Base-by-base conservation (phyloP, 2,888 invertebrate genomes). In the Phoronis australis region DNA sequence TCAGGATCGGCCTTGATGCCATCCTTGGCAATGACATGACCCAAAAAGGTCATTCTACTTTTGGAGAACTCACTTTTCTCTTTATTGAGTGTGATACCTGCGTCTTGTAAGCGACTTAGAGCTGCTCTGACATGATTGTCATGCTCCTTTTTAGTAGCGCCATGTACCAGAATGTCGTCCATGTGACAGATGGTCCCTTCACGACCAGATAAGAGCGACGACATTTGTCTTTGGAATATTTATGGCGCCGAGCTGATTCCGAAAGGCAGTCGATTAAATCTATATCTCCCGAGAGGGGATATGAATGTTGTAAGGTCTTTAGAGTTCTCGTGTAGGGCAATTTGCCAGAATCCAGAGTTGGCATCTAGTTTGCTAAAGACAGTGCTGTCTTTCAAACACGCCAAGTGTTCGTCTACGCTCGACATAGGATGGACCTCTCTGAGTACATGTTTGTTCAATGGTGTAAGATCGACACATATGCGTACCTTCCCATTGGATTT, bases 311-410 rank as follows among this genome's bases (percentile, higher is more conserved):
- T 52, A 5, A 55, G 45, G 6, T 41, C 44, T 1, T 43, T 38
- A 22, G 35, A 25, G 40, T 53, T 49, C 6, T 35, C 21, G 20
- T 27, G 3, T 12, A 57, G 27, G 9, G 45, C 42, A 22, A 61
- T 51, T 42, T 61, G 60, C 52, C 55, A 59, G 40, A 51, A 61
- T 6, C 59, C 59, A 18, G 47, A 46, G 21, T 44, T 48, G 5
- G 55, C 48, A 44, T 62, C 58, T 6, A 60, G 47, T 24, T 56
- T 54, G 1, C 50, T 48, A 46, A 60, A 61, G 20, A 51, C 21
- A 37, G 44, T 51, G n/a, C 45, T 51, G 1, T 46, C 45, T n/a
- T 23, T 45, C 4, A 58, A 25, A 20, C 51, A 25, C 22, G 42
- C 50, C 6, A 58, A 51, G 4, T 48, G 50, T 26, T 60, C 54